phyloP scores from a whole-genome alignment of 2,113 vertebrate genomes.

The Strix uralensis region DNA sequence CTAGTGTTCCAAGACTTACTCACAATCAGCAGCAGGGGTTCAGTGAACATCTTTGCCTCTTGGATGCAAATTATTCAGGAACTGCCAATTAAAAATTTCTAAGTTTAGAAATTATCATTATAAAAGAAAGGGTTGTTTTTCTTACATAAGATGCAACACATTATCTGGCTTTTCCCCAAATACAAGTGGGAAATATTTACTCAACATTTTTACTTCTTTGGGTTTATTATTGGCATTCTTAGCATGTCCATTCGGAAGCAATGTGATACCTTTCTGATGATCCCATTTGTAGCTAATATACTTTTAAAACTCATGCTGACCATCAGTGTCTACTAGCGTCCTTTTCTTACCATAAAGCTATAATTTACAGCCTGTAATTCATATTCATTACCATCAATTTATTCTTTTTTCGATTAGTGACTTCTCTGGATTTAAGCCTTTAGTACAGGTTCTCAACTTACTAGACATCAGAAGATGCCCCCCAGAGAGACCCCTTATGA shows the following conservation, averaged over 20 bases:
- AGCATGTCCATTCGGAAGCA: neutral
- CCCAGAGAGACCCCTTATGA: neutral
- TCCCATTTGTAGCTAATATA: neutral
- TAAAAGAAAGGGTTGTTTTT: conserved; percentile 4
- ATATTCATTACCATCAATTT: neutral
- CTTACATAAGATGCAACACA: neutral
- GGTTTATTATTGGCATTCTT: neutral
- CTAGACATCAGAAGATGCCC: neutral
- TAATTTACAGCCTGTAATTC: neutral
- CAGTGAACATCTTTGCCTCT: conserved; percentile 16
- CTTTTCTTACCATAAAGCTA: neutral
- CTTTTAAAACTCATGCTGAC: neutral
- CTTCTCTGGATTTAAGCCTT: neutral
- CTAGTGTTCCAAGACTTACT: conserved; percentile 36
- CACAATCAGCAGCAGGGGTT: conserved; percentile 39
- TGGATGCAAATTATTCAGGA: conserved; percentile 32
- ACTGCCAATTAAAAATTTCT: conserved; percentile 36
- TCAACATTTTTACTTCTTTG: neutral
- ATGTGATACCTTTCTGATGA: neutral
- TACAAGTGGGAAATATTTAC: neutral
- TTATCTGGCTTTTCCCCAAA: neutral
- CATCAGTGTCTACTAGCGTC: neutral
- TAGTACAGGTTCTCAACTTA: neutral
- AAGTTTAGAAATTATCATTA: conserved; percentile 40
- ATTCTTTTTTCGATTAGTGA: neutral